Evolutionary conservation across 2,113 vertebrate species (phyloP).

Genomic region (Hippopotamus amphibius): DNA sequence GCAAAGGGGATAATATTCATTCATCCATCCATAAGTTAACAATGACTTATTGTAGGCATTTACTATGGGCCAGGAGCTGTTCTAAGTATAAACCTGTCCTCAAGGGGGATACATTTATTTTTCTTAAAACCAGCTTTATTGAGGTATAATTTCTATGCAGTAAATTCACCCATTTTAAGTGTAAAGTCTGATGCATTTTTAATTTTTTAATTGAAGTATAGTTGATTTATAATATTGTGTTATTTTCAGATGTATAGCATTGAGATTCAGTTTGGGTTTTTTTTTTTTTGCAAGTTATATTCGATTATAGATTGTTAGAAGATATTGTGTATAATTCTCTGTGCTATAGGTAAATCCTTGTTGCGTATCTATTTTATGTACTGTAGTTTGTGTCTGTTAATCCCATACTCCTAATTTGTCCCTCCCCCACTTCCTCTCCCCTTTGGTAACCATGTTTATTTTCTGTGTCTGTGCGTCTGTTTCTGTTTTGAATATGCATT

Average conservation of each 20-base stretch:
- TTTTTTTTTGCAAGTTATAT: neutral
- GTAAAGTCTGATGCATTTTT: neutral
- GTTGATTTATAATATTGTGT: neutral
- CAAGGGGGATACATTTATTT: neutral
- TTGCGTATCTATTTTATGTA: neutral
- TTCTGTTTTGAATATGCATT: neutral
- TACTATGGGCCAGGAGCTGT: neutral
- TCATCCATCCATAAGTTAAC: neutral
- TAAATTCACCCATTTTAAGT: neutral
- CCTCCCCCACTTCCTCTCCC: neutral
- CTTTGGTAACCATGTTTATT: neutral
- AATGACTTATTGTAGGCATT: neutral
- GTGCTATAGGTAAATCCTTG: neutral
- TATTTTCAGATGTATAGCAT: neutral
- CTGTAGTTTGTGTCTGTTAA: neutral
- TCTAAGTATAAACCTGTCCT: neutral
- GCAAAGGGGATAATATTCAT: neutral
- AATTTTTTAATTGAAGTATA: neutral
- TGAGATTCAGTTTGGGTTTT: neutral
- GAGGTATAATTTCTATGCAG: neutral
- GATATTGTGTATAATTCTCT: neutral
- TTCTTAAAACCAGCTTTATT: constrained; percentile 11
- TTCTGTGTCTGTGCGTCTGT: neutral
- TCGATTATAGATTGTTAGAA: neutral
- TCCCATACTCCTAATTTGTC: neutral